Evolutionary conservation across 2,797 vertebrate species (phyloP), one percentile per base, ranked within the genome.

Genomic region (Diplodus puntazzo): DNA sequence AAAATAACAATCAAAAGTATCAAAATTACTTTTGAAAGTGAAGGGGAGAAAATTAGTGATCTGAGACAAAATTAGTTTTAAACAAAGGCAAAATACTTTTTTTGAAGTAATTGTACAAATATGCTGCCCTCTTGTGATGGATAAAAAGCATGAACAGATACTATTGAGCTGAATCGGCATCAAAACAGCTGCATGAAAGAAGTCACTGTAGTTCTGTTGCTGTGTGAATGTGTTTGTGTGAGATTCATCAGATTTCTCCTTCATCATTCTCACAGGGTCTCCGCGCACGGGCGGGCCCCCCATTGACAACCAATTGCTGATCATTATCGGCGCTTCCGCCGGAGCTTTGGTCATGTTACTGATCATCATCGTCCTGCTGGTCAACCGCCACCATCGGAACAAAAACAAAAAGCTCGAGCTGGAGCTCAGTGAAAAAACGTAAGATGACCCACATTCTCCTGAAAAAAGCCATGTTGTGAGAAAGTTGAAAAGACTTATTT

Each of bases 341-440:
- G 96, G 92, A 0, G 91, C 91, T 23, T 27, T 97, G 79, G 84
- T 99, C 79, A 61, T 96, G 20, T 20, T 97, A 16, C 92, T 98
- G 69, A 87, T 97, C 20, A 8, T 95, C 0, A 88, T 96, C 0
- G 90, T 98, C 0, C 42, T 97, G 11, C 86, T 96, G 75, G 95
- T 98, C 90, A 95, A 94, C 62, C 92, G 95, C 3, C 90, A 97
- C 81, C 97, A 98, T 72, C 92, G 91, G 12, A 92, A 89, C 61
- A 95, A 92, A 54, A 97, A 96, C 81, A 95, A 90, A 84, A 96
- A 94, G 80, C 96, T 99, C 46, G 84, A 91, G 82, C 86, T 16
- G 80, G 80, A 92, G 61, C 94, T 96, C 25, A 95, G 73, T 0
- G 94, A 95, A 61, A 97, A 95, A 80, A 97, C 89, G 97, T 98